Conservation (phyloP, 2,888 invertebrate species). For the Meiosimyza decipiens region DNA sequence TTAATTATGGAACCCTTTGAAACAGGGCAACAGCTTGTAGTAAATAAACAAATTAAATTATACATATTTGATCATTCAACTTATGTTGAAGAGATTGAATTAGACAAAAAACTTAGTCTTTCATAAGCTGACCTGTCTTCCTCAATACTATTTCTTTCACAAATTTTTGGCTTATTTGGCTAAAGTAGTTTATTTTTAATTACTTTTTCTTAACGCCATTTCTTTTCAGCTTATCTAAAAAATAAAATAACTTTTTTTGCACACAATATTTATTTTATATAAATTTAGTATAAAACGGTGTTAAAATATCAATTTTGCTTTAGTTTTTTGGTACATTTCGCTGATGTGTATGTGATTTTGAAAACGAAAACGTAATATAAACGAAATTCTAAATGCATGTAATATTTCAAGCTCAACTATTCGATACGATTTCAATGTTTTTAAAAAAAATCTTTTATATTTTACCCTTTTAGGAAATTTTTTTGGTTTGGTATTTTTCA, state of each 20-base stretch:
- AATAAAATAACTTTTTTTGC: neutral
- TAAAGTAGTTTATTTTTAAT: neutral
- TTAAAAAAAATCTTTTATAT: neutral
- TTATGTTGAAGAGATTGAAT: no score
- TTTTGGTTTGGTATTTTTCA: constrained; percentile 24
- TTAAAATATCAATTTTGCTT: no score
- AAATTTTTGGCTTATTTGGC: constrained; percentile 13
- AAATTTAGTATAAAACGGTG: no score
- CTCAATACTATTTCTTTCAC: neutral
- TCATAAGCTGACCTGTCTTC: no score
- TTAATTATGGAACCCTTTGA: no score
- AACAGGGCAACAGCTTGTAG: no score
- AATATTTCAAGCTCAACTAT: neutral
- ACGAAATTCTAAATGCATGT: neutral
- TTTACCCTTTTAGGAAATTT: constrained; percentile 12
- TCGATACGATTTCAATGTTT: neutral
- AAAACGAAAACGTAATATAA: neutral
- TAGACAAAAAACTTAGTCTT: no score
- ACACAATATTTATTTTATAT: neutral
- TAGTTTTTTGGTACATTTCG: constrained; percentile 28
- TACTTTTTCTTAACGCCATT: no score
- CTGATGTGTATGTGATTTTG: constrained; percentile 34
- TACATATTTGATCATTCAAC: no score
- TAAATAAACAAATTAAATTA: no score
- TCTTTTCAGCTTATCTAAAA: no score